phyloP scores from a whole-genome alignment of 2,888 invertebrate genomes.

The Macrosiphum euphorbiae region DNA sequence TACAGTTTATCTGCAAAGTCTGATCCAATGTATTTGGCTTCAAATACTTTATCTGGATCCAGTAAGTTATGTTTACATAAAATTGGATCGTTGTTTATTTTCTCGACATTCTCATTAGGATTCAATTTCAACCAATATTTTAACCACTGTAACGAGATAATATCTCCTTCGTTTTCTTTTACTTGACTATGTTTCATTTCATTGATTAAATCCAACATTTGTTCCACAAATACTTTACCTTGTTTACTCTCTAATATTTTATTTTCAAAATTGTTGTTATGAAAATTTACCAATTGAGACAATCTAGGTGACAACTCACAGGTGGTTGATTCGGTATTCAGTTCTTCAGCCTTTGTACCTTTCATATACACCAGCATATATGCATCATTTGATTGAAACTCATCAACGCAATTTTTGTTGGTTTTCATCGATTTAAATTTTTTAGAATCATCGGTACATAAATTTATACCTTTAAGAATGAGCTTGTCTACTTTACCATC shows the following conservation, averaged over 20 bases:
- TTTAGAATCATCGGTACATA: slow-evolving; percentile 68
- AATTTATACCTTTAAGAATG: slow-evolving; percentile 70
- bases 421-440: slow-evolving; percentile 62
- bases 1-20: slow-evolving; percentile 71
- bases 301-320: slow-evolving; percentile 66
- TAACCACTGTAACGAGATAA: slow-evolving; percentile 74
- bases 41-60: slow-evolving; percentile 71
- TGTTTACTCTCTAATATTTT: slow-evolving; percentile 32
- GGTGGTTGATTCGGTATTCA: background rate
- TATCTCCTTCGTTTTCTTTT: slow-evolving; percentile 70
- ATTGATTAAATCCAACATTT: slow-evolving; percentile 50
- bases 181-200: slow-evolving; percentile 63
- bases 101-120: slow-evolving; percentile 69
- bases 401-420: slow-evolving; percentile 70
- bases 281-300: slow-evolving; percentile 62
- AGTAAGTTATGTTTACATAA: slow-evolving; percentile 72
- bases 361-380: slow-evolving; percentile 77
- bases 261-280: slow-evolving; percentile 45
- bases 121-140: slow-evolving; percentile 72
- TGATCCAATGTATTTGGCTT: slow-evolving; percentile 71
- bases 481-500: slow-evolving; percentile 74
- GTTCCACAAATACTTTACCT: slow-evolving; percentile 45
- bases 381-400: slow-evolving; percentile 74
- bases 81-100: slow-evolving; percentile 71
- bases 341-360: slow-evolving; percentile 27